A percentile compares a stretch with the other conserved stretches of the same genome.
Conservation (phyloP, 1,140 invertebrate species). For the Macrostomum lignano region DNA sequence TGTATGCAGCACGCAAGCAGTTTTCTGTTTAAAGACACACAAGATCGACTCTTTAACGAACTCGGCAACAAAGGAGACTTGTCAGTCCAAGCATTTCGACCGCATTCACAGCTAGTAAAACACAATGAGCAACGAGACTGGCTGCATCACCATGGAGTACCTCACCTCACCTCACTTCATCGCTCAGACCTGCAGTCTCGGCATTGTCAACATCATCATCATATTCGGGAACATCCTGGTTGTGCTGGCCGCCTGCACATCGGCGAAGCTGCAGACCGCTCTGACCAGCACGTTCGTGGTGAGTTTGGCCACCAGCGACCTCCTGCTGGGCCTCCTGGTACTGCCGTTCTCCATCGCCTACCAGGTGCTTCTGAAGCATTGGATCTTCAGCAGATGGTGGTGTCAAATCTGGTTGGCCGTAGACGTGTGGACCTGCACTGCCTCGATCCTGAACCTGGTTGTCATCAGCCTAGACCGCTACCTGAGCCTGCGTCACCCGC, state of each 20-base stretch:
- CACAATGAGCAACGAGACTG: no score
- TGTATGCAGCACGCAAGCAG: no score
- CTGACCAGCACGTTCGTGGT: slow-evolving; percentile 83
- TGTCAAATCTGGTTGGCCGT: slow-evolving; percentile 27
- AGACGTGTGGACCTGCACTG: slow-evolving; percentile 27
- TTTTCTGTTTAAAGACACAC: no score
- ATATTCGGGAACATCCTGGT: slow-evolving; percentile 62
- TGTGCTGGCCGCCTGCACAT: slow-evolving; percentile 49
- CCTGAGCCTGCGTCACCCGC: slow-evolving; percentile 25
- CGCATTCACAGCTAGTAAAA: no score
- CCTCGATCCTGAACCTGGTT: slow-evolving; percentile 27
- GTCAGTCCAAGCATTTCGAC: no score
- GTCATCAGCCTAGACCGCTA: slow-evolving; percentile 29
- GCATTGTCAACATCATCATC: slow-evolving; percentile 43
- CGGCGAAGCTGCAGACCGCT: slow-evolving; percentile 47
- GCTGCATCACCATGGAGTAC: no score
- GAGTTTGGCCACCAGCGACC: slow-evolving; percentile 61
- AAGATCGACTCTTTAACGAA: no score
- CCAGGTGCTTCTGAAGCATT: slow-evolving; percentile 15
- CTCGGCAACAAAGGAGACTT: no score
- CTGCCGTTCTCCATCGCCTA: slow-evolving; percentile 22
- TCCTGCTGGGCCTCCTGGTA: slow-evolving; percentile 33
- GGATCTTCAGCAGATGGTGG: slow-evolving; percentile 22
- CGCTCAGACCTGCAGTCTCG: no score
- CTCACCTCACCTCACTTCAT: no score